Evolutionary conservation across 2,113 vertebrate species (phyloP).

Genomic region (Pelobates fuscus): DNA sequence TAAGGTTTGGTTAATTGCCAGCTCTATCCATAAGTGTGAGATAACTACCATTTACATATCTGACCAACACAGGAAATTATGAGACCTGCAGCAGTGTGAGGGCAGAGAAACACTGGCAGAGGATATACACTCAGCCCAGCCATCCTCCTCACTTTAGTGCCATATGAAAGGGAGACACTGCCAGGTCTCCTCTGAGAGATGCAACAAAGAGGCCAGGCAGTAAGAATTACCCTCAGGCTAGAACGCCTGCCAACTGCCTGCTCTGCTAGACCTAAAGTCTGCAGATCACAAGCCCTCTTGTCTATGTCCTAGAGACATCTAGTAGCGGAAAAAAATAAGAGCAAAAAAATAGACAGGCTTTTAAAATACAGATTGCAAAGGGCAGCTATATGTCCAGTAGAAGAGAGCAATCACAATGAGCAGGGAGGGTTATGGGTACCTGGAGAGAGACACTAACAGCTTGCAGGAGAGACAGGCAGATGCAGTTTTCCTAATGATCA

Average conservation of each 20-base stretch:
- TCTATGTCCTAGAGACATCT: too few relatives aligned
- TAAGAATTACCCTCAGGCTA: constrained; percentile 38
- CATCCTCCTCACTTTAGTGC: background rate
- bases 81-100: too few relatives aligned
- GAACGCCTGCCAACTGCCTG: constrained; percentile 26
- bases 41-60: too few relatives aligned
- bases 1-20: background rate
- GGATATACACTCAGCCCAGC: too few relatives aligned
- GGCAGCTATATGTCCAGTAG: background rate
- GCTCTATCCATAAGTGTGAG: background rate
- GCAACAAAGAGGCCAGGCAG: constrained; percentile 20
- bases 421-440: background rate
- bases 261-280: constrained; percentile 28
- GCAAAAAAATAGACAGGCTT: background rate
- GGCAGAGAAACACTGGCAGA: too few relatives aligned
- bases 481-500: background rate
- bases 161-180: constrained; percentile 16
- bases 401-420: background rate
- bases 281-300: constrained; percentile 30
- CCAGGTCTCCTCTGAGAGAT: constrained; percentile 14
- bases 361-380: constrained; percentile 3
- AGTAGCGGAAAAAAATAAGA: background rate
- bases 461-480: background rate
- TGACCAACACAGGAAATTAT: too few relatives aligned
- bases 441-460: background rate